phyloP scores from a whole-genome alignment of 2,888 invertebrate species.

The Perizoma flavofasciatum region DNA sequence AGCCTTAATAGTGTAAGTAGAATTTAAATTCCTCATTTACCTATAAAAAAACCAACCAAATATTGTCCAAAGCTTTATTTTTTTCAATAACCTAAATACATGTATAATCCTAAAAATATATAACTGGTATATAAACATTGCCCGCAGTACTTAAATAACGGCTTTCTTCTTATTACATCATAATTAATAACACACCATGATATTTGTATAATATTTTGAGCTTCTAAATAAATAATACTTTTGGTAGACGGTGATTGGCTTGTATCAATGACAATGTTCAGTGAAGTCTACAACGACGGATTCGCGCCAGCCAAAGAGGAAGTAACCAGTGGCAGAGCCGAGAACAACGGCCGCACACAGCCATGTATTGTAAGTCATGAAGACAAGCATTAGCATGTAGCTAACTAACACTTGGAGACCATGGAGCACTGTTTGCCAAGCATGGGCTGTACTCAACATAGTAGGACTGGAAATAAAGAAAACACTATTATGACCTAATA shows the following conservation, averaged over 20 bases:
- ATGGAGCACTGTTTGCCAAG: constrained; percentile 94
- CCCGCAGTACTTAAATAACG: constrained; percentile 62
- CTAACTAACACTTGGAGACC: constrained; percentile 95
- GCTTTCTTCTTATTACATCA: constrained; percentile 72
- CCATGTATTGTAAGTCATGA: constrained; percentile 99
- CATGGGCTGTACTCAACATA: constrained; percentile 93
- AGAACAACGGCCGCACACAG: constrained; percentile 94
- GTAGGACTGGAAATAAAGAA: constrained; percentile 86
- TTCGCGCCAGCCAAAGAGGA: constrained; percentile 98
- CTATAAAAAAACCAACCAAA: constrained; percentile 12
- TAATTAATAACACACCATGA: constrained; percentile 61
- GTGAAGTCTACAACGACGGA: constrained; percentile 96
- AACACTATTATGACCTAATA: not conserved
- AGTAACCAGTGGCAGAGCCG: constrained; percentile 96
- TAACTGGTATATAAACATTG: constrained; percentile 76
- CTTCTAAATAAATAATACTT: constrained; percentile 60
- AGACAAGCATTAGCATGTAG: constrained; percentile 97
- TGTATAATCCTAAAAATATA: constrained; percentile 63
- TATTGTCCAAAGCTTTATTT: constrained; percentile 60
- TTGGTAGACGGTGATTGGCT: constrained; percentile 24
- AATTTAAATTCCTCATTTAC: not conserved
- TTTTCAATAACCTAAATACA: constrained; percentile 64
- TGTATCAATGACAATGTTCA: constrained; percentile 95
- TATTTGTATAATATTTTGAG: constrained; percentile 66
- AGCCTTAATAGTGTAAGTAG: not conserved